phyloP scores from a whole-genome alignment of 2,888 invertebrate species.

The Leptopilina drosophilae region DNA sequence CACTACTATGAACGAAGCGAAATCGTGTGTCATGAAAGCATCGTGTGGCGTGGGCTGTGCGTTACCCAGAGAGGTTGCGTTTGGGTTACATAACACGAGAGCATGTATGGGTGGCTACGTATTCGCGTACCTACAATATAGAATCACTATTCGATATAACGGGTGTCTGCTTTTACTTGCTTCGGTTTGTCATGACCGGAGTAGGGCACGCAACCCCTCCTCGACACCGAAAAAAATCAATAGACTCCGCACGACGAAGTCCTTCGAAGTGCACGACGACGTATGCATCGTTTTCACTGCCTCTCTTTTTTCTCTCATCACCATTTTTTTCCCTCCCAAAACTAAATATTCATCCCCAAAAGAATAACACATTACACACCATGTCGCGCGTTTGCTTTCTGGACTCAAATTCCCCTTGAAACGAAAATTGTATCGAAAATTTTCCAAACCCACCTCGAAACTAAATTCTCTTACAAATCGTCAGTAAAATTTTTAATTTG shows the following conservation, averaged over 20 bases:
- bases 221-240: constrained; percentile 52
- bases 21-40: constrained; percentile 10
- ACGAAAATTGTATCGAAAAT: too few relatives aligned
- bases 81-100: constrained; percentile 34
- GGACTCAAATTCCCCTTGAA: too few relatives aligned
- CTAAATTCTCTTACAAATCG: too few relatives aligned
- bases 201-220: constrained; percentile 44
- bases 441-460: too few relatives aligned
- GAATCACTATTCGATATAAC: constrained; percentile 14
- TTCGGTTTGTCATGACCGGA: constrained; percentile 42
- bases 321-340: constrained; percentile 27
- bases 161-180: constrained; percentile 40
- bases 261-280: constrained; percentile 48
- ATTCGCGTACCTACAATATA: constrained; percentile 31
- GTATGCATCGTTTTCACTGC: constrained; percentile 34
- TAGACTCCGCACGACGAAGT: constrained; percentile 51
- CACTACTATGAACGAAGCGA: constrained; percentile 5
- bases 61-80: constrained; percentile 27
- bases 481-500: too few relatives aligned
- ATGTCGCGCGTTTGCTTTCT: too few relatives aligned
- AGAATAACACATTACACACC: too few relatives aligned
- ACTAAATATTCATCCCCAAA: too few relatives aligned
- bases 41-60: constrained; percentile 35
- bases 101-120: constrained; percentile 22
- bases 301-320: constrained; percentile 44